Conservation (phyloP, 2,797 vertebrate species). For the Morus bassanus region DNA sequence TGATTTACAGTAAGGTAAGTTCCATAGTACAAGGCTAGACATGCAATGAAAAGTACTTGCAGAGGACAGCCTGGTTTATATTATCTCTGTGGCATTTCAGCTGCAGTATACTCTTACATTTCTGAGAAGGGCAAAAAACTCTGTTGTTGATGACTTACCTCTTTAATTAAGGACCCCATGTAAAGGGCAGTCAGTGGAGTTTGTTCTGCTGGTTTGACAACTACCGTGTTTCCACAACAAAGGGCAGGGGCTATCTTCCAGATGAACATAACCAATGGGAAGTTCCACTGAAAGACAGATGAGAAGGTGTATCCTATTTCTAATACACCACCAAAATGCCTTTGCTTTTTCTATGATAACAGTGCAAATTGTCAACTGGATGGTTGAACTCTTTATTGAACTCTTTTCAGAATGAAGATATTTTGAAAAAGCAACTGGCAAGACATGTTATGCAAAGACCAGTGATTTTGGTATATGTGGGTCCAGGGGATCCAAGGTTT, state of each 20-base stretch:
- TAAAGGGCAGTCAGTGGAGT: conserved; percentile 88
- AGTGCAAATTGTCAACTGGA: not conserved
- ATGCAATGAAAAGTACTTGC: not conserved
- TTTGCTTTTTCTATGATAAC: not conserved
- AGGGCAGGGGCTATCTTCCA: conserved; percentile 90
- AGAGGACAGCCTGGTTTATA: not conserved
- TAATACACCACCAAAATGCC: not conserved
- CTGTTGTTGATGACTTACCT: conserved; percentile 73
- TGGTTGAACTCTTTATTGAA: not conserved
- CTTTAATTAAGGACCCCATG: conserved; percentile 87
- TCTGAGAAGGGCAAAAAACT: not conserved
- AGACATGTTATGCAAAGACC: not conserved
- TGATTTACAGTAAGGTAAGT: not conserved
- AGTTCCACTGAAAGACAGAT: conserved; percentile 84
- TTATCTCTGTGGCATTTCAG: not conserved
- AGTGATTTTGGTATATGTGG: not conserved
- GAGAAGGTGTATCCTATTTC: conserved; percentile 34
- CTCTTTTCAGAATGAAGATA: not conserved
- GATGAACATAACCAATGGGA: conserved; percentile 85
- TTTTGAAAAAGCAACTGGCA: not conserved
- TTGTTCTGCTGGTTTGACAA: conserved; percentile 89
- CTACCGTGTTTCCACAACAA: conserved; percentile 87
- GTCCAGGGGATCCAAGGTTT: not conserved
- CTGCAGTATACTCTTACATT: not conserved
- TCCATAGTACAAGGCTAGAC: not conserved